Base-by-base conservation (phyloP, 1,140 invertebrate species). In the Drosophila tristis region DNA sequence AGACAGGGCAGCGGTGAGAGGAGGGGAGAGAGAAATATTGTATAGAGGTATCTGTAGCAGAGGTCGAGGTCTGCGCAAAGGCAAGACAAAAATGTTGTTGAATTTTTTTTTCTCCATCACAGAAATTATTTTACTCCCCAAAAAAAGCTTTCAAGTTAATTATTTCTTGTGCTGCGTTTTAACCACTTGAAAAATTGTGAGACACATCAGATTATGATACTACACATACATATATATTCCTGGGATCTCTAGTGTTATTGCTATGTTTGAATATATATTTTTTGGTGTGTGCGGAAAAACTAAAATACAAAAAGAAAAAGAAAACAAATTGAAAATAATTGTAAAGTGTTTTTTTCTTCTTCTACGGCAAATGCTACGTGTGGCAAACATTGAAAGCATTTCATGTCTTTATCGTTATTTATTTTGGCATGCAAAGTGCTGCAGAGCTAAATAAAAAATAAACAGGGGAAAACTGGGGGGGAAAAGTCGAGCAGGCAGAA, bases 401-500 rank as follows among this genome's bases (percentile, higher is more conserved):
- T 72, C 31, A 13, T 6, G 44, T 42, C 43, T 50, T 68, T 25
- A 57, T 26, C 68, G 56, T 62, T 75, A 60, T 42, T 53, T 25
- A 45, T 67, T 67, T 62, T 62, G 57, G 61, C 81, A 85, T 85
- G 81, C 81, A 86, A 78, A 85, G 81, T 85, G 81, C 81, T 80
- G 66, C 72, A 57, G 73, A 80, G 42, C 65, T 62, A 68, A 53
- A 60, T 54, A 16, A 47, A 44, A 25, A 49, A 42, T 60, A 81
- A 45, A 8, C 4, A 50, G 62, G 50, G 1, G 11, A 25, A 65
- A 62, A 61, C 20, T 43, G 63, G 4, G 23, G 48, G 50, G 6
- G 11, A 54, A 54, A 64, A 3, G 23, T 20, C 20, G 20, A 51
- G 44, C 67, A 74, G 72, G 70, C 68, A 74, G 55, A 49, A 45